Percentiles rank a stretch among this genome's conserved stretches.
Conservation (phyloP, 2,888 invertebrate genomes). For the Agrypnus murinus region DNA sequence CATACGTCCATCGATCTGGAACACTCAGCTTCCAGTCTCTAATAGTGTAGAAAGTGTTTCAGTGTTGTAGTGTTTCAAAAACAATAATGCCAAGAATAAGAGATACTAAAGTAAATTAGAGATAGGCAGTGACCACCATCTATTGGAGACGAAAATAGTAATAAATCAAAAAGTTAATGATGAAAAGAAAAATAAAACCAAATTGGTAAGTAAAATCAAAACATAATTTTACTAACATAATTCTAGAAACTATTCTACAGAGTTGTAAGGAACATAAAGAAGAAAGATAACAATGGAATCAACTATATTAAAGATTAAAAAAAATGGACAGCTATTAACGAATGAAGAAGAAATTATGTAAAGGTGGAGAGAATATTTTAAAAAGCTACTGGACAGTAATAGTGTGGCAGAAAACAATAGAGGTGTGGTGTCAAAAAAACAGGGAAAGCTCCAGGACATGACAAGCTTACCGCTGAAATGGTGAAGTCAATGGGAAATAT, state of each 20-base stretch:
- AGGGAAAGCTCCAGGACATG: neutral
- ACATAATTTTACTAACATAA: neutral
- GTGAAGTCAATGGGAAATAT: slow-evolving; percentile 1
- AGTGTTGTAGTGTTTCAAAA: too few species aligned
- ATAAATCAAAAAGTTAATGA: neutral
- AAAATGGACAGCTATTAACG: too few species aligned
- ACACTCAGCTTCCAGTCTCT: too few species aligned
- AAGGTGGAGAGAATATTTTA: slow-evolving; percentile 7
- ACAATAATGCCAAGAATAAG: neutral
- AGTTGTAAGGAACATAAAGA: too few species aligned
- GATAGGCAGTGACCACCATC: neutral
- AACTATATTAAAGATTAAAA: slow-evolving; percentile 1
- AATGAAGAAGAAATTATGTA: neutral
- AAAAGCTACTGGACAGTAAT: neutral
- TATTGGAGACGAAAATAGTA: neutral
- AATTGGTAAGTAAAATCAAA: neutral
- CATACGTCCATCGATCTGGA: too few species aligned
- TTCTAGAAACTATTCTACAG: too few species aligned
- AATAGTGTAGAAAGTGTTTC: too few species aligned
- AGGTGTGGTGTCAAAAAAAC: neutral
- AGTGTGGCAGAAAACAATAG: neutral
- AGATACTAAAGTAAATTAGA: neutral
- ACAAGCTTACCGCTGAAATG: neutral
- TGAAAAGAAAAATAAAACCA: too few species aligned
- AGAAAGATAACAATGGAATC: neutral